Base-by-base conservation (phyloP, 1,140 invertebrate species). In the Matsumurasca onukii region DNA sequence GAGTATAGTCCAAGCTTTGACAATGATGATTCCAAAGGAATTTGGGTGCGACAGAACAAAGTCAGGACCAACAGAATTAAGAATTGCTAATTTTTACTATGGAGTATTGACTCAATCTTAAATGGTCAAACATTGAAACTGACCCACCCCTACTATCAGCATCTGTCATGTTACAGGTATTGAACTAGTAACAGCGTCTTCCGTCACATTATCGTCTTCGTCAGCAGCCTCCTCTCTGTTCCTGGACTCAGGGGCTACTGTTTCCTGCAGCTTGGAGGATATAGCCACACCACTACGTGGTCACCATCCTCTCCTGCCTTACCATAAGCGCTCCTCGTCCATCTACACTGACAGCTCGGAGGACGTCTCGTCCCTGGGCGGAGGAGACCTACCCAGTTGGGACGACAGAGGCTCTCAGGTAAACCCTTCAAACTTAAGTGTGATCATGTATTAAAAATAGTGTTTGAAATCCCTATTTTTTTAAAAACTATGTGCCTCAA, bases 281-380 rank as follows among this genome's bases (percentile, higher is more conserved):
- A 71, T 73, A 1, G 68, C 72, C 12, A 73, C 72, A 2, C 70
- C 67, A 29, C 61, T 73, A 24, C 49, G 55, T 2, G 67, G 67
- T 25, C 31, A 59, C 45, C n/a, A 31, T 15, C 34, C 45, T 3
- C 15, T 30, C 29, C 9, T 25, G 30, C 15, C 22, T n/a, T 59
- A 27, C 24, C 67, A 69, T 25, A 68, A 69, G 31, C 66, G 91
- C 27, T 89, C 90, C 3, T 91, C 89, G 31, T 93, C 91, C 64
- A 90, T 93, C 51, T 93, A 92, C 78, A 93, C 91, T 0, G 92
- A 94, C 74, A 92, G 90, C 72, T 91, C 89, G 13, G 92, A 94
- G 76, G 92, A 94, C 76, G 87, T 93, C 22, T 91, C 90, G 5
- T 91, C 89, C 74, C 79, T 92, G 3, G 87, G 88, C 0, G 90